Conservation (phyloP, 2,888 invertebrate species). For the Eristalis intricaria region DNA sequence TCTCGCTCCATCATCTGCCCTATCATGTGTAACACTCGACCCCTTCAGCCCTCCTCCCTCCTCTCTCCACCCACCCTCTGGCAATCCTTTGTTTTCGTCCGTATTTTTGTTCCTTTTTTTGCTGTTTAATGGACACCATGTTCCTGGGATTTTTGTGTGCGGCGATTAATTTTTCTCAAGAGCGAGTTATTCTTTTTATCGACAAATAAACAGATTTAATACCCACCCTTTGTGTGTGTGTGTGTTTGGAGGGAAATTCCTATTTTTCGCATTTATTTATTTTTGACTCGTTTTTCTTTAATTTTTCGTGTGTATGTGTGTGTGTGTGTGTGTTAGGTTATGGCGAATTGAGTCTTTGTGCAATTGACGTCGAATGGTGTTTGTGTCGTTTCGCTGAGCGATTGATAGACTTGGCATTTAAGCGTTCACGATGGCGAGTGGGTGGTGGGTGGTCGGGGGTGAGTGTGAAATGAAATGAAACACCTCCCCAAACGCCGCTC, state of each 20-base stretch:
- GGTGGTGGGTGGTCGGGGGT: constrained; percentile 20
- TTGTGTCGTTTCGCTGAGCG: constrained; percentile 42
- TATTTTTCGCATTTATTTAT: constrained; percentile 15
- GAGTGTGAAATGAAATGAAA: constrained; percentile 56
- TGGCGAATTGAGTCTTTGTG: constrained; percentile 64
- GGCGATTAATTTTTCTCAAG: constrained; percentile 44
- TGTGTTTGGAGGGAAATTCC: background rate
- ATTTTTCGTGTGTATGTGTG: background rate
- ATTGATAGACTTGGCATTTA: constrained; percentile 44
- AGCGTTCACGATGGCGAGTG: background rate
- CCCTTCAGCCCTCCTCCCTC: background rate
- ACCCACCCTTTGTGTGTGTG: background rate
- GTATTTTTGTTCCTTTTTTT: constrained; percentile 1
- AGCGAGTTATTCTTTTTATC: constrained; percentile 46
- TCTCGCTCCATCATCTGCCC: constrained; percentile 10
- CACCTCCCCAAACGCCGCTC: background rate
- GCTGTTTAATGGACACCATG: constrained; percentile 37
- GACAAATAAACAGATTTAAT: constrained; percentile 68
- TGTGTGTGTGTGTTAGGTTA: constrained; percentile 27
- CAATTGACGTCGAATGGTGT: constrained; percentile 48
- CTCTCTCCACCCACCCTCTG: background rate
- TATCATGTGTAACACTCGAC: background rate
- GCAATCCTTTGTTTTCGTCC: constrained; percentile 6
- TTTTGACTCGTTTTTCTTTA: background rate
- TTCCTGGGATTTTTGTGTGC: constrained; percentile 40